Evolutionary conservation across 2,888 invertebrate species (phyloP), one percentile per base, ranked within the genome.

Genomic region (Orchestes rusci): DNA sequence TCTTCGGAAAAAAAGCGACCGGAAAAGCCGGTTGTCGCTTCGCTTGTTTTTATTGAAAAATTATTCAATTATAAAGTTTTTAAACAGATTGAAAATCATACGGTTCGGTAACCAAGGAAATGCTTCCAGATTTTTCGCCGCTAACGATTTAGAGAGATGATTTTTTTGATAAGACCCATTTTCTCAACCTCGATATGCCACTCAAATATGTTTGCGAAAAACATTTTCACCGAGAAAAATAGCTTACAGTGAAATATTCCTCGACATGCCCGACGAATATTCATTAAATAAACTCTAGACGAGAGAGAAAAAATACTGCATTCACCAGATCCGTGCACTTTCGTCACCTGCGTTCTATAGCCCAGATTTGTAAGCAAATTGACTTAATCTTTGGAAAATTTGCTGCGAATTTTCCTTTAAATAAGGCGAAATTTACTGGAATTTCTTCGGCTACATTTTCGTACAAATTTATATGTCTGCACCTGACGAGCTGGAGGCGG

Each of bases 1-100:
- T 48, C 44, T 44, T 43, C 39, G 41, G 39, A 48, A 45, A 48
- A 48, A 36, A 35, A 39, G 31, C 30, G 41, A 12, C 38, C 38
- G 44, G 29, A 32, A 45, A 38, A 30, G 32, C 42, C 41, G 43
- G n/a, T n/a, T 42, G 38, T 42, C 51, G 64, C 64, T 64, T 60
- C 62, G 62, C 64, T 66, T 64, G 64, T 65, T 66, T 67, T 67
- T 67, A 66, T 67, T 66, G 66, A 66, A 67, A 65, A 67, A 67
- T 67, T 67, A 67, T 66, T 67, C 66, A 67, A 66, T 66, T 67
- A 66, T 64, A 64, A 66, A 66, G 65, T 66, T 66, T 66, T 64
- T 60, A 65, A 66, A 65, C 65, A 66, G 66, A 66, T 66, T 66
- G 65, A 62, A 65, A 66, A 66, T 66, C 65, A 64, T 59, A 59